Evolutionary conservation across 2,113 vertebrate species (phyloP).

Genomic region (Triplophysa siluroides): DNA sequence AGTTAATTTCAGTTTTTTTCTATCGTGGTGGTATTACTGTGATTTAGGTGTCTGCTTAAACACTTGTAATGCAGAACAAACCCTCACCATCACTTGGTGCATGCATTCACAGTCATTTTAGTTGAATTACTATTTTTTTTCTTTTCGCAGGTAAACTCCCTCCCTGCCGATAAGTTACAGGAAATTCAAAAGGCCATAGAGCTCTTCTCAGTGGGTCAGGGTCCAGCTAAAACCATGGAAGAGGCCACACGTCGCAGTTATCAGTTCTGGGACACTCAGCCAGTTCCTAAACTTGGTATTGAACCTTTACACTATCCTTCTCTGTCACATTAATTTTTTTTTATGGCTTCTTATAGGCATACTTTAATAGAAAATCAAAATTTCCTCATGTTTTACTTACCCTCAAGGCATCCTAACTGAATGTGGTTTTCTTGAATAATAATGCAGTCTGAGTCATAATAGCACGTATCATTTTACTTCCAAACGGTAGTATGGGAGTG

Average conservation of each 20-base stretch:
- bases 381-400: no score
- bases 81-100: background rate
- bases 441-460: no score
- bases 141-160: constrained; percentile 84
- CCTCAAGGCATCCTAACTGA: no score
- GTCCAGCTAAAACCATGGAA: constrained; percentile 98
- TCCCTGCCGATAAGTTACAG: constrained; percentile 96
- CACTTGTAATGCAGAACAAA: background rate
- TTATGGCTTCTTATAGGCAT: background rate
- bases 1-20: no score
- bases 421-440: no score
- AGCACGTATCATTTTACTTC: no score
- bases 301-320: background rate
- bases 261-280: constrained; percentile 99
- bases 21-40: no score
- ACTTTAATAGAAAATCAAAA: no score
- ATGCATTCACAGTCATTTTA: background rate
- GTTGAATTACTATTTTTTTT: background rate
- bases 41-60: background rate
- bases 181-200: constrained; percentile 99
- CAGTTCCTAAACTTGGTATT: constrained; percentile 93
- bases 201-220: constrained; percentile 94
- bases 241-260: constrained; percentile 97
- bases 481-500: no score
- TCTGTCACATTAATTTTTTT: background rate